These are phyloP conservation scores for Hermaeophaga mercurialis DNA, from an alignment of 2,888 invertebrate genomes.

Conservation along the genomic window DNA sequence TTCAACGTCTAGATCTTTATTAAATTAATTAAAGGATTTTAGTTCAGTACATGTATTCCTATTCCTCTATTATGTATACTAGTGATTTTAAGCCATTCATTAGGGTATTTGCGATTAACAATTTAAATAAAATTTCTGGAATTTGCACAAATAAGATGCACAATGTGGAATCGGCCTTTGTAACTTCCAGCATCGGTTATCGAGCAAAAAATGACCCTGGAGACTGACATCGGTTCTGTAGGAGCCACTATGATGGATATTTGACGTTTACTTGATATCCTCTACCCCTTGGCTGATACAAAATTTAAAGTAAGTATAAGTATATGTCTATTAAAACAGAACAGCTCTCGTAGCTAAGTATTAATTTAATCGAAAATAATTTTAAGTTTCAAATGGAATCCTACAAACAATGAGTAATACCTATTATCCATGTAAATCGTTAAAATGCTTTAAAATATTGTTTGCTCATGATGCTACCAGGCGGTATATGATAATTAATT, in stretches of 20 bases:
- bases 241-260: slow-evolving; percentile 48
- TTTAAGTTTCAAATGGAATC: too few relatives aligned
- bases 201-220: slow-evolving; percentile 62
- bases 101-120: slow-evolving; percentile 42
- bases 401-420: too few relatives aligned
- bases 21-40: slow-evolving; percentile 24
- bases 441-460: too few relatives aligned
- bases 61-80: slow-evolving; percentile 48
- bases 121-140: slow-evolving; percentile 50
- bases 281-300: slow-evolving; percentile 38
- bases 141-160: slow-evolving; percentile 56
- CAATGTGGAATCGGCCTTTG: slow-evolving; percentile 50
- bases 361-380: too few relatives aligned
- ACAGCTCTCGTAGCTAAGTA: too few relatives aligned
- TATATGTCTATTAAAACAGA: not conserved
- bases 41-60: slow-evolving; percentile 30
- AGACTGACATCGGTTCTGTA: slow-evolving; percentile 62
- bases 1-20: slow-evolving; percentile 17
- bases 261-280: slow-evolving; percentile 52
- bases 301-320: slow-evolving; percentile 36
- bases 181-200: slow-evolving; percentile 53
- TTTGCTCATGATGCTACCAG: too few relatives aligned
- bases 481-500: too few relatives aligned
- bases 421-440: too few relatives aligned
- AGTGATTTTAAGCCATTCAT: slow-evolving; percentile 46